Percentiles rank a stretch among this genome's conserved stretches.
phyloP scores from a whole-genome alignment of 2,888 invertebrate species.

The Diarsia dahlii region DNA sequence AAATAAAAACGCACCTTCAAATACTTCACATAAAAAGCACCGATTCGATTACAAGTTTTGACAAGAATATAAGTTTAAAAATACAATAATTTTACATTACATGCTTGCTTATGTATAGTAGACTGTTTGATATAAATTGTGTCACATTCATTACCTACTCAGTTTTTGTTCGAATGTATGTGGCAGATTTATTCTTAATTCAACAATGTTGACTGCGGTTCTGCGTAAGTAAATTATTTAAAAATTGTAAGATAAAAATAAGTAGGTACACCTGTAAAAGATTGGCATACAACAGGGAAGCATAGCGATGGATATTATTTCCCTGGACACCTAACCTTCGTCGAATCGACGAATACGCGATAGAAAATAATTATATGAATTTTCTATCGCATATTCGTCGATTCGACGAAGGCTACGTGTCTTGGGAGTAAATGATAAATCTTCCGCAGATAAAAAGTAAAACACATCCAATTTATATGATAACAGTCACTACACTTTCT shows the following conservation, averaged over 20 bases:
- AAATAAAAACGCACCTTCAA: slow-evolving; percentile 83
- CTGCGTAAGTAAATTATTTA: not conserved
- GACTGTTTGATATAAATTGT: slow-evolving; percentile 48
- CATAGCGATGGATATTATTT: not conserved
- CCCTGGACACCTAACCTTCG: too few species aligned
- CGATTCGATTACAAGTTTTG: slow-evolving; percentile 77
- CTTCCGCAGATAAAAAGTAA: slow-evolving; percentile 22
- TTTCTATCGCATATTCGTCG: too few species aligned
- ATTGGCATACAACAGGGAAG: not conserved
- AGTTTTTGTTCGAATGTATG: slow-evolving; percentile 48
- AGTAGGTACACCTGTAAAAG: not conserved
- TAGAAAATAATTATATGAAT: too few species aligned
- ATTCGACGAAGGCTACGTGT: too few species aligned
- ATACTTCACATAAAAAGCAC: slow-evolving; percentile 82
- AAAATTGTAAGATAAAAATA: slow-evolving; percentile 4
- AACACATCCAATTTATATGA: slow-evolving; percentile 31
- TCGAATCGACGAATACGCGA: too few species aligned
- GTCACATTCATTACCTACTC: slow-evolving; percentile 13
- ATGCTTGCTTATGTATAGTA: slow-evolving; percentile 37
- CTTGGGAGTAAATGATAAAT: not conserved
- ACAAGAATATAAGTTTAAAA: slow-evolving; percentile 75
- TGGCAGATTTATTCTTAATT: slow-evolving; percentile 2
- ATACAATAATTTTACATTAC: slow-evolving; percentile 57
- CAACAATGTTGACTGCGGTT: not conserved
- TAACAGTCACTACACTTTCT: slow-evolving; percentile 49